Evolutionary conservation across 2,113 vertebrate genomes (phyloP).

Genomic region (Trogon melanurus): DNA sequence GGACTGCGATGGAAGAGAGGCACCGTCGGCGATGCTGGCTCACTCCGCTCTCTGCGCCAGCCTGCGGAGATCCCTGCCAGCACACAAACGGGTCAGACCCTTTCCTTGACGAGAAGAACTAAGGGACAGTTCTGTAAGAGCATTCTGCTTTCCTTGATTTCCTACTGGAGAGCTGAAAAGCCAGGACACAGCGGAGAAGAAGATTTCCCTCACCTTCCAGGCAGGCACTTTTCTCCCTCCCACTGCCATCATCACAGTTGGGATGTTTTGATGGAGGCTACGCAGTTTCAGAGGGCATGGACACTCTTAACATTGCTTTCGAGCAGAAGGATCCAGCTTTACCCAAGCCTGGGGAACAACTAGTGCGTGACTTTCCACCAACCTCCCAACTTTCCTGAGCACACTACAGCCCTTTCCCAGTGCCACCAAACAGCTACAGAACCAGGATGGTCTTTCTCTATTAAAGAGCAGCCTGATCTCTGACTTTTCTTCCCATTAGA

Average conservation of each 20-base stretch:
- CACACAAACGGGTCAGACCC: neutral
- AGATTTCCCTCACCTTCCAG: neutral
- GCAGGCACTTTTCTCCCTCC: neutral
- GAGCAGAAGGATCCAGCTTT: neutral
- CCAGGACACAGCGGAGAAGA: neutral
- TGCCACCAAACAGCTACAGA: neutral
- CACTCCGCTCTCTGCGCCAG: neutral
- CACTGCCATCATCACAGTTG: neutral
- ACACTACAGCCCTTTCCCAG: neutral
- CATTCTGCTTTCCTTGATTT: neutral
- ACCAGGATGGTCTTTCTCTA: neutral
- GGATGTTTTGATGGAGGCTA: neutral
- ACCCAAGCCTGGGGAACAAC: neutral
- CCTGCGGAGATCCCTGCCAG: neutral
- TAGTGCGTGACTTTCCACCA: neutral
- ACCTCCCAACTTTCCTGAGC: neutral
- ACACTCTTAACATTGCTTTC: neutral
- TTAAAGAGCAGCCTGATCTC: neutral
- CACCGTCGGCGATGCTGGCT: fast-evolving
- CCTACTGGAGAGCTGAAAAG: neutral
- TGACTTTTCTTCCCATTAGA: constrained; percentile 29
- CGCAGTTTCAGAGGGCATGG: neutral
- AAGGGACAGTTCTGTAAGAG: neutral
- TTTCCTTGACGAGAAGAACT: neutral
- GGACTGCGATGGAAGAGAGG: fast-evolving